Evolutionary conservation across 2,888 invertebrate genomes (phyloP).

Genomic region (Metallyticus violacea): DNA sequence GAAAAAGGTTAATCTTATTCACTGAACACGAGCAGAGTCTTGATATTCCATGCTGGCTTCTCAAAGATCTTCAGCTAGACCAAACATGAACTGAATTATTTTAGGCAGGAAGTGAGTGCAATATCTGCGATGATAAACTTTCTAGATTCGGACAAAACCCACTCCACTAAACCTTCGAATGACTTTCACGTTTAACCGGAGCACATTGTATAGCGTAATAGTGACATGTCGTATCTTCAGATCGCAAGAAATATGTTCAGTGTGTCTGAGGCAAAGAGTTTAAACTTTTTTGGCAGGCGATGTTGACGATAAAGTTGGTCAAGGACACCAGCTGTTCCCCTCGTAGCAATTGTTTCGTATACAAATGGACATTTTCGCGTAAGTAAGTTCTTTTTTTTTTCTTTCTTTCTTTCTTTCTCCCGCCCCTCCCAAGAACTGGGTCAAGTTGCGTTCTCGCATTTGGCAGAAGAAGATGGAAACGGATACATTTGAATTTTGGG

Average conservation of each 20-base stretch:
- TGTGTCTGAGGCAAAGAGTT: neutral
- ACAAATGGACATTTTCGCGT: neutral
- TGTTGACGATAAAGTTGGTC: slow-evolving; percentile 12
- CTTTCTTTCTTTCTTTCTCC: no score
- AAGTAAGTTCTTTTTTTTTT: neutral
- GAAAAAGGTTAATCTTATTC: no score
- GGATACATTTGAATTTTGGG: neutral
- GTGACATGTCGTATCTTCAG: neutral
- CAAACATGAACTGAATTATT: no score
- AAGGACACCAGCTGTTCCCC: slow-evolving; percentile 7
- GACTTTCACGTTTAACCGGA: no score
- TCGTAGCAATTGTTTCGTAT: neutral
- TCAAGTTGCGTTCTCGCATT: neutral
- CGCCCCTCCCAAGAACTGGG: slow-evolving; percentile 2
- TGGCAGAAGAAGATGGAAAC: neutral
- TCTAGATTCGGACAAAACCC: no score
- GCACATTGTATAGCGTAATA: neutral
- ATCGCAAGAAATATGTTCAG: neutral
- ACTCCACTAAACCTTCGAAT: no score
- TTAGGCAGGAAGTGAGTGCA: no score
- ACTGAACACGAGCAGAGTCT: no score
- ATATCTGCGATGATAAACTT: no score
- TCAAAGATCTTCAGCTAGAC: no score
- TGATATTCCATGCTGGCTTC: no score
- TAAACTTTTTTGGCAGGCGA: neutral